Evolutionary conservation across 2,888 invertebrate species (phyloP), one percentile per base, ranked within the genome.

Genomic region (Papilio protenor): DNA sequence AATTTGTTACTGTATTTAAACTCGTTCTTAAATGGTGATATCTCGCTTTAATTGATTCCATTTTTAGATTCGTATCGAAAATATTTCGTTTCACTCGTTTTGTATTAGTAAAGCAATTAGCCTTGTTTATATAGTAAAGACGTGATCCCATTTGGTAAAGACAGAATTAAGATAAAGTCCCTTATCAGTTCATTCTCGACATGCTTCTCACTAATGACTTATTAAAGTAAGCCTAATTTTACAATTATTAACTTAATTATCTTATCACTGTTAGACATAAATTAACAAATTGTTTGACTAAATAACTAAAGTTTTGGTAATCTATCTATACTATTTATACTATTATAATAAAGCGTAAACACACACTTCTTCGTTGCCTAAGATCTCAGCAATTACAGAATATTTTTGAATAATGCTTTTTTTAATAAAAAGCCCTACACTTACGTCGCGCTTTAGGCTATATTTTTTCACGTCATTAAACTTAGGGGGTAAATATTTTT

Each of bases 111-210:
- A 18, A 40, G n/a, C 2, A 21, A 69, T 45, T 69, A 69, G 66
- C 12, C 66, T 45, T 45, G 12, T 21, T 69, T 40, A 10, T 69
- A 45, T 45, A 66, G 64, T 10, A 40, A 40, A n/a, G 66, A 45
- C 66, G 21, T 69, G 66, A 69, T 69, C 21, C 40, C n/a, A 69
- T 69, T 69, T 69, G 12, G n/a, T 69, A 45, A 66, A 66, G 12
- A 21, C 45, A 69, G 66, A 10, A n/a, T 18, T 45, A 45, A 45
- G 66, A 69, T 45, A 69, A 66, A 40, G 45, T 45, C 12, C 21
- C 66, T 69, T 69, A 69, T 69, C 66, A 45, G n/a, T 40, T 66
- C 66, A 40, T 66, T 66, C 40, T n/a, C n/a, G n/a, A 66, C 66
- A 66, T 66, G n/a, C 45, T 45, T 8, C 21, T n/a, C 21, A 18